Evolutionary conservation across 2,113 vertebrate genomes (phyloP).

Genomic region (Ciconia boyciana): DNA sequence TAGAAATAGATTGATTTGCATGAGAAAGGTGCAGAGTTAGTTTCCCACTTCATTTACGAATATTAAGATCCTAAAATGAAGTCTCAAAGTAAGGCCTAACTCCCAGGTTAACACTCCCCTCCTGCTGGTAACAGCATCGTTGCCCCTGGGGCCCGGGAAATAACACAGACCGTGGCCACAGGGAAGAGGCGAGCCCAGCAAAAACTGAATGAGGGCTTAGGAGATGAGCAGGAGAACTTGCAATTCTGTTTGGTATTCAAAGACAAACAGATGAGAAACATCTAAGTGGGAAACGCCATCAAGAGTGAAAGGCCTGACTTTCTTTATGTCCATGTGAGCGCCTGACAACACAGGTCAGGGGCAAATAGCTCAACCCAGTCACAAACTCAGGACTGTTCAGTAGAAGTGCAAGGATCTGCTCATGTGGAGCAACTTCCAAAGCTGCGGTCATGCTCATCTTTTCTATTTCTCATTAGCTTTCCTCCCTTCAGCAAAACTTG

Average conservation of each 20-base stretch:
- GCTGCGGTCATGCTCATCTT: not conserved
- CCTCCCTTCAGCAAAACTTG: not conserved
- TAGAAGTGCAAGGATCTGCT: not conserved
- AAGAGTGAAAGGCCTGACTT: not conserved
- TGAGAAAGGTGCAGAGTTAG: conserved; percentile 4
- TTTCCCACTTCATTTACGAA: not conserved
- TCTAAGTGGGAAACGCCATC: not conserved
- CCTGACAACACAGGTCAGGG: not conserved
- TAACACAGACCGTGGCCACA: not conserved
- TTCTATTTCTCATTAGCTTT: not conserved
- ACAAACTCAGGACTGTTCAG: not conserved
- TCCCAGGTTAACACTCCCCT: not conserved
- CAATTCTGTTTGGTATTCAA: not conserved
- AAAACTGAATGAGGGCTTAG: not conserved
- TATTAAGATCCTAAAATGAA: not conserved
- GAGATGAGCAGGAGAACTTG: not conserved
- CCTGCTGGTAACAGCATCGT: not conserved
- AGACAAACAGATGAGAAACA: not conserved
- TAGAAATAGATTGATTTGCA: conserved; percentile 48
- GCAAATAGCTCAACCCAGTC: not conserved
- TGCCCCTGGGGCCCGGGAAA: not conserved
- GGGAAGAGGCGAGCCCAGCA: not conserved
- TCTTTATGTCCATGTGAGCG: not conserved
- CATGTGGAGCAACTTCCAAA: not conserved
- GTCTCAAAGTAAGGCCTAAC: not conserved